phyloP scores from a whole-genome alignment of 2,888 invertebrate species.

The Scelioninae gen. 1 region DNA sequence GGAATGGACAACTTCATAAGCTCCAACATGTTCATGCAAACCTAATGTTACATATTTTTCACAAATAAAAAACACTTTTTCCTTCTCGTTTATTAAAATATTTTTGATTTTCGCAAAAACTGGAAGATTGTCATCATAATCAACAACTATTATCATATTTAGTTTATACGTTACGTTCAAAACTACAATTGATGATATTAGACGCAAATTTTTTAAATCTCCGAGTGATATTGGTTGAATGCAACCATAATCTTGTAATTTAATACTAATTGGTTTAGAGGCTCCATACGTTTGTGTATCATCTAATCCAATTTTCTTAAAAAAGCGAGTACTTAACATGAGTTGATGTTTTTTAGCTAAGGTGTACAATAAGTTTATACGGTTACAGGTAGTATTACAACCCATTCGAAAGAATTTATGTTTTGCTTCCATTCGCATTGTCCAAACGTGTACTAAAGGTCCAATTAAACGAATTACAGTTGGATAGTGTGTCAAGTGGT shows the following conservation, averaged over 20 bases:
- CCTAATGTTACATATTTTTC: conserved; percentile 2
- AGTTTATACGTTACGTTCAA: conserved; percentile 10
- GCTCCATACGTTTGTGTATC: no score
- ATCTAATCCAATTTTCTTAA: neutral
- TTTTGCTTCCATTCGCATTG: conserved; percentile 26
- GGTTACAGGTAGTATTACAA: conserved; percentile 7
- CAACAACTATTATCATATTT: neutral
- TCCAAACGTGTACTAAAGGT: conserved; percentile 22
- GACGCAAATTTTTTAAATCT: neutral
- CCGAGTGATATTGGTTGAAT: no score
- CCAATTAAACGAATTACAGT: conserved; percentile 9
- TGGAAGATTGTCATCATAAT: conserved; percentile 10
- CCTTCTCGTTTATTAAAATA: conserved; percentile 3
- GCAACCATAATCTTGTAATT: no score
- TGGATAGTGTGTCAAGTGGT: conserved; percentile 15
- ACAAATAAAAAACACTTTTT: conserved; percentile 19
- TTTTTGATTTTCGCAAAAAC: conserved; percentile 1
- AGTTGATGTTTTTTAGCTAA: conserved; percentile 23
- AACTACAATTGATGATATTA: neutral
- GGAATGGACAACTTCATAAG: neutral
- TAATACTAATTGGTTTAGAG: no score
- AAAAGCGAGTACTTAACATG: conserved; percentile 8
- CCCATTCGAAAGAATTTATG: conserved; percentile 9
- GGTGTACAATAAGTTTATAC: conserved; percentile 13
- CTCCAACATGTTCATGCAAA: conserved; percentile 14